These are phyloP conservation scores for Papilio xuthus DNA, from an alignment of 1,140 invertebrate genomes.

Conservation along the genomic window DNA sequence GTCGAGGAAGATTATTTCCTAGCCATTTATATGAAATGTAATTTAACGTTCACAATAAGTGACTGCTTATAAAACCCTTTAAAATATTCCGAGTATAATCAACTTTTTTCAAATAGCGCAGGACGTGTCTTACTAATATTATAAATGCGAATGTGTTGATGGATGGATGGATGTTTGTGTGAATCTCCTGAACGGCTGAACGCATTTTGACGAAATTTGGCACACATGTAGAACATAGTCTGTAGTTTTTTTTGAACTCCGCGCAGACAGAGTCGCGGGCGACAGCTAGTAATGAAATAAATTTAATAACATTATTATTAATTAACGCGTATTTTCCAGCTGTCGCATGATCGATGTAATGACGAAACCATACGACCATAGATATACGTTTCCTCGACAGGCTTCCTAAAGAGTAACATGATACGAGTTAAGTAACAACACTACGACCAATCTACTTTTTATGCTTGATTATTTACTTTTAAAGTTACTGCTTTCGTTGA, in stretches of 20 bases:
- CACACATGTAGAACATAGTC: no score
- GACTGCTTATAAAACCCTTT: not conserved
- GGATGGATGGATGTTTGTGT: no score
- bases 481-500: not conserved
- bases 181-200: no score
- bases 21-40: not conserved
- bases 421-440: constrained; percentile 16
- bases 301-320: no score
- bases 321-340: constrained; percentile 13
- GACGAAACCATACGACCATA: constrained; percentile 23
- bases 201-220: no score
- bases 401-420: constrained; percentile 43
- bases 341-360: not conserved
- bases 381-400: constrained; percentile 28
- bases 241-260: no score
- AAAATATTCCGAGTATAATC: no score
- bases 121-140: no score
- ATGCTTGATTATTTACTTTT: not conserved
- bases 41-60: not conserved
- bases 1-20: not conserved
- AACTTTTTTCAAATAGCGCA: not conserved
- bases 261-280: no score
- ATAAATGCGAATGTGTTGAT: no score
- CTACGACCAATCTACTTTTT: constrained; percentile 2
- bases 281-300: no score